These are phyloP conservation scores for Lobophora halterata DNA, from an alignment of 2,888 invertebrate genomes.

Conservation along the genomic window DNA sequence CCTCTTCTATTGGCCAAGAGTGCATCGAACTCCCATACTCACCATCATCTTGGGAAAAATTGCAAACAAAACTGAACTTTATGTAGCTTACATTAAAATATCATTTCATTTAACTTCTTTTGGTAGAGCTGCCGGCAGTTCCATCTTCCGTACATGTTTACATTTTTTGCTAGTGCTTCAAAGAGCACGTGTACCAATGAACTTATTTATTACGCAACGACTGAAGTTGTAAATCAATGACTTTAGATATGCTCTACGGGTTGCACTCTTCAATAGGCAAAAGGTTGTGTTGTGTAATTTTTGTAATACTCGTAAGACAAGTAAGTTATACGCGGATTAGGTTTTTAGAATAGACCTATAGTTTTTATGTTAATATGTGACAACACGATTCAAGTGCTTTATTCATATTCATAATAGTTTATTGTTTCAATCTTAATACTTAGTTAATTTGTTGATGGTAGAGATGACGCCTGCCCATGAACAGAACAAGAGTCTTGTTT, in stretches of 20 bases:
- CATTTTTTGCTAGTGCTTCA: conserved; percentile 48
- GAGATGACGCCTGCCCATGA: too few species aligned
- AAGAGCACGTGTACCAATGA: conserved; percentile 30
- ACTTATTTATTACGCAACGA: conserved; percentile 34
- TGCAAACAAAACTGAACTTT: conserved; percentile 19
- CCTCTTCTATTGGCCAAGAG: conserved; percentile 28
- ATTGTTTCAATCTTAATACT: too few species aligned
- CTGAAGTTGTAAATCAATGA: conserved; percentile 42
- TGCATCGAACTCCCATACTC: conserved; percentile 39
- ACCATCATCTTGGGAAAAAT: conserved; percentile 14
- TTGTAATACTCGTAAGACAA: too few species aligned
- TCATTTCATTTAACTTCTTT: neutral
- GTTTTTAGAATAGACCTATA: too few species aligned
- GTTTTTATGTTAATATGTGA: too few species aligned
- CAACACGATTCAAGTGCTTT: too few species aligned
- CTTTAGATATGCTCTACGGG: conserved; percentile 21
- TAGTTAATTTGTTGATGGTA: too few species aligned
- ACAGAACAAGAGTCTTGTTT: too few species aligned
- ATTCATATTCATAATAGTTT: too few species aligned
- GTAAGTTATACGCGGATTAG: too few species aligned
- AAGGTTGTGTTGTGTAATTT: neutral
- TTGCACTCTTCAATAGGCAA: too few species aligned
- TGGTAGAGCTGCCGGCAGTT: conserved; percentile 6
- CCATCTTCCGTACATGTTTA: conserved; percentile 42
- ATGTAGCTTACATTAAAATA: conserved; percentile 1